phyloP scores from a whole-genome alignment of 2,113 vertebrate genomes.

The Lathamus discolor region DNA sequence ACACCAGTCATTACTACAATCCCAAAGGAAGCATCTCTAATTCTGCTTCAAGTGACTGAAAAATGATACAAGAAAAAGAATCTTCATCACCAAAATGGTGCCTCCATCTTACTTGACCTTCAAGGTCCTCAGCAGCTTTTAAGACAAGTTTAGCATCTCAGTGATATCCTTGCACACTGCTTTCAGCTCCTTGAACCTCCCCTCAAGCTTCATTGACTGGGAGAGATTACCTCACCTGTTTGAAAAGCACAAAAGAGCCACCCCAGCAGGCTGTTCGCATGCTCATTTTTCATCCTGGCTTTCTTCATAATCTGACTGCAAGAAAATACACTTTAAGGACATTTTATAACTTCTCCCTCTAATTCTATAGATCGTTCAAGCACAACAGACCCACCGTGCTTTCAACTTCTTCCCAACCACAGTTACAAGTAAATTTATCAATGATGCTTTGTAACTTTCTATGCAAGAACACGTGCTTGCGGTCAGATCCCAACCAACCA shows the following conservation, averaged over 20 bases:
- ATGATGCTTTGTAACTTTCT: background rate
- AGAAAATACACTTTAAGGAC: background rate
- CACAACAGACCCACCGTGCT: background rate
- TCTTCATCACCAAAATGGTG: background rate
- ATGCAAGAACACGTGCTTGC: background rate
- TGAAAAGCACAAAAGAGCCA: background rate
- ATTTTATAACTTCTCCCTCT: background rate
- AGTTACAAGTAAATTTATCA: background rate
- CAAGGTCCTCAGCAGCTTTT: background rate
- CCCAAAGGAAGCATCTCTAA: background rate
- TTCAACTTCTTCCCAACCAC: background rate
- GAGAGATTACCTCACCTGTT: background rate
- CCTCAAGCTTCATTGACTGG: background rate
- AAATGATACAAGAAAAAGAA: background rate
- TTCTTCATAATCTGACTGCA: background rate
- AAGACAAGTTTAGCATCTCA: background rate
- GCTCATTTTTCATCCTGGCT: background rate
- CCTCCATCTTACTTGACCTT: background rate
- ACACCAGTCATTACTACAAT: background rate
- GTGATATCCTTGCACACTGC: background rate
- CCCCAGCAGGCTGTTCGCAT: background rate
- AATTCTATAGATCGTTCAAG: background rate
- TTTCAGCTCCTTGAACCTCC: background rate
- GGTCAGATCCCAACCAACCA: background rate
- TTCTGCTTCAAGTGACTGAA: background rate